These are phyloP conservation scores for Horisme vitalbata DNA, from an alignment of 2,888 invertebrate genomes.

Conservation along the genomic window DNA sequence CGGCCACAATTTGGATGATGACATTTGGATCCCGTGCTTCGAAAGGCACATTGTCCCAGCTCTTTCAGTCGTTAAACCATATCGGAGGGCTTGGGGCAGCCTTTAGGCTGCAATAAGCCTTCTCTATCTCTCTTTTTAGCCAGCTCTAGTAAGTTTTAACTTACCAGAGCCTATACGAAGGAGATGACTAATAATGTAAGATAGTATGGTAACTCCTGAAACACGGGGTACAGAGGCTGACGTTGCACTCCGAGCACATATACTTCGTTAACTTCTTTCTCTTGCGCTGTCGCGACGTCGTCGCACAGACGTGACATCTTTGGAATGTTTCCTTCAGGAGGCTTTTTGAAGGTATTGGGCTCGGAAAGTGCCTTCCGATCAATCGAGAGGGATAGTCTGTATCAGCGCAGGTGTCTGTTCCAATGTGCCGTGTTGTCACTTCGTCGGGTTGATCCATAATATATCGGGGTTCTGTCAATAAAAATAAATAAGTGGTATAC, in stretches of 20 bases:
- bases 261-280: constrained; percentile 10
- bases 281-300: constrained; percentile 15
- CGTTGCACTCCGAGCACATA: constrained; percentile 22
- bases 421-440: constrained; percentile 14
- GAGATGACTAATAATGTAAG: constrained; percentile 18
- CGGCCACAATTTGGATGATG: too few species aligned
- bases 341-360: constrained; percentile 8
- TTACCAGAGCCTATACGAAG: too few species aligned
- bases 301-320: constrained; percentile 21
- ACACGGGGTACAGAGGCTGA: constrained; percentile 15
- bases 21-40: too few species aligned
- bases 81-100: too few species aligned
- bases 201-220: constrained; percentile 21
- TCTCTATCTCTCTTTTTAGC: too few species aligned
- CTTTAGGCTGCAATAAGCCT: too few species aligned
- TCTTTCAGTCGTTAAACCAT: too few species aligned
- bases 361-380: constrained; percentile 22
- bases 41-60: too few species aligned
- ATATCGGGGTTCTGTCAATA: constrained; percentile 2
- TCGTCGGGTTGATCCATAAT: constrained; percentile 11
- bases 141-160: too few species aligned
- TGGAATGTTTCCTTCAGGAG: background rate
- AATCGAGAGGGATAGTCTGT: constrained; percentile 21
- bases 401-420: constrained; percentile 18
- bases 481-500: background rate